A percentile compares a stretch with the other conserved stretches of the same genome.
phyloP scores from a whole-genome alignment of 2,888 invertebrate species.

The Athripsodes cinereus region DNA sequence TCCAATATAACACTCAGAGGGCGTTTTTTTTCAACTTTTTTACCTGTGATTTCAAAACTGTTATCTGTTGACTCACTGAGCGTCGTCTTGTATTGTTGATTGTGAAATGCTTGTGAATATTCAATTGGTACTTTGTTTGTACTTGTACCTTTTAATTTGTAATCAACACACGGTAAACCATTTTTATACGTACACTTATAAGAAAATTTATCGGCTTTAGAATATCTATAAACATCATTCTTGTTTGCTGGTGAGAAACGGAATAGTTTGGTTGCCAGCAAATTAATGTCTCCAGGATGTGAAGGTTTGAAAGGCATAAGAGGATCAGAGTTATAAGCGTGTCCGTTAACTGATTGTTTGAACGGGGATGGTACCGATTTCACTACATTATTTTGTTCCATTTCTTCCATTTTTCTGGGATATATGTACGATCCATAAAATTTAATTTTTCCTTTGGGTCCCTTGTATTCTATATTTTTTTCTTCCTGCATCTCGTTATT shows the following conservation, averaged over 20 bases:
- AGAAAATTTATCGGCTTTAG: neutral
- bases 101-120: neutral
- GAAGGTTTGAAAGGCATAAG: conserved; percentile 66
- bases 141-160: neutral
- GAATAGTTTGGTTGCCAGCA: conserved; percentile 55
- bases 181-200: neutral
- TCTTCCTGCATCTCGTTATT: conserved; percentile 20
- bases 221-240: conserved; percentile 26
- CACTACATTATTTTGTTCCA: neutral
- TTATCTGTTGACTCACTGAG: neutral
- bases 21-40: conserved; percentile 32
- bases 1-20: conserved; percentile 62
- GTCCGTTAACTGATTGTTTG: conserved; percentile 20
- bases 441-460: conserved; percentile 35
- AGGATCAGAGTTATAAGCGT: conserved; percentile 50
- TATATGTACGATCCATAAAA: conserved; percentile 38
- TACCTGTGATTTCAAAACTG: neutral
- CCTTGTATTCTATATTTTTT: conserved; percentile 28
- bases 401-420: neutral
- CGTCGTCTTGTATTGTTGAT: neutral
- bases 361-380: neutral
- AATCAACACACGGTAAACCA: too few relatives aligned
- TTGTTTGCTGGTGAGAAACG: conserved; percentile 36
- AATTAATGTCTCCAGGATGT: conserved; percentile 67
- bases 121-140: neutral